Percentiles rank a stretch among this genome's conserved stretches.
phyloP scores from a whole-genome alignment of 2,797 vertebrate genomes.

The Capromys pilorides region DNA sequence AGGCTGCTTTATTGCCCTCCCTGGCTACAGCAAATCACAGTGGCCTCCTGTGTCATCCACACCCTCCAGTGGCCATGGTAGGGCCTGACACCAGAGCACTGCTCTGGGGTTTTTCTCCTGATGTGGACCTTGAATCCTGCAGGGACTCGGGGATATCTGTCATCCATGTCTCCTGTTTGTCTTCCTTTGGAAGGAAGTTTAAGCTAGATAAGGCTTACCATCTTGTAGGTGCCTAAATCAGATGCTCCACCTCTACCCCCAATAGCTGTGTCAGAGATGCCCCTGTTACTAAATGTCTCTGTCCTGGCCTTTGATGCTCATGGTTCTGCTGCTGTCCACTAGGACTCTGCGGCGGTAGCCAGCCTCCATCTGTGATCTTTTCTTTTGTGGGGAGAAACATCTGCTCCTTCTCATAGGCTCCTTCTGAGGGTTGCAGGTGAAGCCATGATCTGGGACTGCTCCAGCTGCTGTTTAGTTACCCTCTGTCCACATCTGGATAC shows the following conservation, averaged over 20 bases:
- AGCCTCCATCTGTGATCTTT: rapidly evolving
- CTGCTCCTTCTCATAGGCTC: background rate
- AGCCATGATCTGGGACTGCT: background rate
- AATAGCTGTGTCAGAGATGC: rapidly evolving
- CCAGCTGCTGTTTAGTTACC: background rate
- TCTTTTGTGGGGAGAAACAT: background rate
- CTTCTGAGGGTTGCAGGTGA: background rate
- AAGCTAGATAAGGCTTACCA: too few relatives aligned
- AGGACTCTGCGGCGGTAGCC: background rate
- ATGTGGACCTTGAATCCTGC: background rate
- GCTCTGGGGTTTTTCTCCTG: background rate
- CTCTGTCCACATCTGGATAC: background rate
- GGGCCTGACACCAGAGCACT: background rate
- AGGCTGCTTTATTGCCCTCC: background rate
- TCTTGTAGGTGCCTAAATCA: too few relatives aligned
- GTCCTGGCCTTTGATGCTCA: rapidly evolving
- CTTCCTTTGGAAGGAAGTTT: background rate
- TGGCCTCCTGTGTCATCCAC: rapidly evolving
- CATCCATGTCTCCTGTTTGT: too few relatives aligned
- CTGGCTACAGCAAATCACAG: background rate
- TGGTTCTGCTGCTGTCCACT: too few relatives aligned
- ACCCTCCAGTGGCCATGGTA: background rate
- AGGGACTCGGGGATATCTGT: background rate
- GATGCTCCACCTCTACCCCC: background rate
- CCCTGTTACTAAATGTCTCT: rapidly evolving